phyloP scores from a whole-genome alignment of 2,888 invertebrate species.

The Girardia tigrina region DNA sequence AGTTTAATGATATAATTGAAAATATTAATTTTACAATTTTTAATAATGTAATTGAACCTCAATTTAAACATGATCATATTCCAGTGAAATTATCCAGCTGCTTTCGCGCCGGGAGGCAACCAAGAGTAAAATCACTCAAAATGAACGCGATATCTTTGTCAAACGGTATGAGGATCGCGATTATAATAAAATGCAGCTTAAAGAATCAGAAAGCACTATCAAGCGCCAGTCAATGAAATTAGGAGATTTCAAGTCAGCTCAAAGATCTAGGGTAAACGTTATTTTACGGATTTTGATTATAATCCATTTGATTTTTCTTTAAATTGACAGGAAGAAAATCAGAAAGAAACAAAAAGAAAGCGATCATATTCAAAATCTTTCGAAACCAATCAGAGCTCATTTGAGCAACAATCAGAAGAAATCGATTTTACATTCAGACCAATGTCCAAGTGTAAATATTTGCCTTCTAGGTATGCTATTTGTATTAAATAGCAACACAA shows the following conservation, averaged over 20 bases:
- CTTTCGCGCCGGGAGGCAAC: background rate
- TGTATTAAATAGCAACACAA: background rate
- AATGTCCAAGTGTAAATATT: constrained; percentile 9
- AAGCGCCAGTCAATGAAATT: constrained; percentile 6
- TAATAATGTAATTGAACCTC: too few relatives aligned
- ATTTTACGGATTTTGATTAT: too few relatives aligned
- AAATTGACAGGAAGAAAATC: background rate
- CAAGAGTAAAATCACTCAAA: constrained; percentile 5
- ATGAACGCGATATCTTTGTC: constrained; percentile 12
- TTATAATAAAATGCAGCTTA: background rate
- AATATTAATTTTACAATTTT: too few relatives aligned
- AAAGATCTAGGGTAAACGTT: background rate
- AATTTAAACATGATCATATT: too few relatives aligned
- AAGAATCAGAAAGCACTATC: constrained; percentile 8
- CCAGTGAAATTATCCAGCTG: background rate
- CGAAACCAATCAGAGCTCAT: constrained; percentile 13
- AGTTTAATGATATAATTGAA: too few relatives aligned
- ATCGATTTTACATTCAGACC: constrained; percentile 10
- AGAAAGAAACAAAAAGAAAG: constrained; percentile 13
- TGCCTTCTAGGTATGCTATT: constrained; percentile 15
- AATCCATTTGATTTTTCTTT: background rate
- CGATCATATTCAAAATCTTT: background rate
- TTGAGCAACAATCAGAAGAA: constrained; percentile 14
- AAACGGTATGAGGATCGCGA: constrained; percentile 6
- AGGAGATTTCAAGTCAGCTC: constrained; percentile 7